phyloP scores from a whole-genome alignment of 1,140 invertebrate species.

The Drosophila kepulauana region DNA sequence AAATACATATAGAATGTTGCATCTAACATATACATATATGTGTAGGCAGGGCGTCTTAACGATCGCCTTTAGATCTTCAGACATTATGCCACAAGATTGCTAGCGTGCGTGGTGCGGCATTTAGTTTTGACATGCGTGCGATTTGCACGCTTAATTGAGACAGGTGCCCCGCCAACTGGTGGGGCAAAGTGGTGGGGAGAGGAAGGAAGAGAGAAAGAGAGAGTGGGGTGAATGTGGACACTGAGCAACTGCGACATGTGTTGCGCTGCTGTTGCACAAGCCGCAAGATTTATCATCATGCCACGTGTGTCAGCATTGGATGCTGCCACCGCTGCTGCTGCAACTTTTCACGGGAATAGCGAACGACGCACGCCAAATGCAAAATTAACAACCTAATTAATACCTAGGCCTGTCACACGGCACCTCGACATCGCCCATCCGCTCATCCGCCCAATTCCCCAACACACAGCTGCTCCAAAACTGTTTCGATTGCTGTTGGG shows the following conservation, averaged over 20 bases:
- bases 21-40: background rate
- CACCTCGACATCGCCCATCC: conserved; percentile 47
- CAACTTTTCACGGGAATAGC: conserved; percentile 72
- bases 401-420: conserved; percentile 57
- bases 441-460: conserved; percentile 35
- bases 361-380: conserved; percentile 77
- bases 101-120: conserved; percentile 59
- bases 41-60: conserved; percentile 23
- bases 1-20: too few relatives aligned
- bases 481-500: too few relatives aligned
- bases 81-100: conserved; percentile 45
- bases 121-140: conserved; percentile 77
- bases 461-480: background rate
- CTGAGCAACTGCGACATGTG: conserved; percentile 72
- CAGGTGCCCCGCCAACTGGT: conserved; percentile 54
- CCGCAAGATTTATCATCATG: conserved; percentile 74
- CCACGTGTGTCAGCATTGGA: conserved; percentile 53
- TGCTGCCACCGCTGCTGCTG: conserved; percentile 25
- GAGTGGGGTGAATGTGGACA: conserved; percentile 36
- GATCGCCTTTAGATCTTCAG: conserved; percentile 63
- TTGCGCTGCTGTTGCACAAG: conserved; percentile 74
- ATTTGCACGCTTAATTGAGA: conserved; percentile 83
- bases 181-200: background rate
- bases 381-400: conserved; percentile 83
- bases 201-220: too few relatives aligned